Conservation (phyloP, 2,888 invertebrate species). For the Scaptodrosophila latifasciaeformis region DNA sequence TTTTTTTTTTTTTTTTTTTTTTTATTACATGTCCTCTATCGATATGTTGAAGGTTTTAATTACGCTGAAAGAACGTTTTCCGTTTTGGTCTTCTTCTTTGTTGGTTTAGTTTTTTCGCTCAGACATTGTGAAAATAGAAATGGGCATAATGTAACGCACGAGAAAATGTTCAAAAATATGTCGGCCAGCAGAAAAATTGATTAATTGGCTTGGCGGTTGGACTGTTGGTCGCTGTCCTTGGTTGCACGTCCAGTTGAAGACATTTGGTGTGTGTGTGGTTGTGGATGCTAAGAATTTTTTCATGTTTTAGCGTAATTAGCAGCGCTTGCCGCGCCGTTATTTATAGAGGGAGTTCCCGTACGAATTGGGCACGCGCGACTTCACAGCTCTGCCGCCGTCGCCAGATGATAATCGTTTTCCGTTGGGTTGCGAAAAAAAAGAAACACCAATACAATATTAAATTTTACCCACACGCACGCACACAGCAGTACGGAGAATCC, state of each 20-base stretch:
- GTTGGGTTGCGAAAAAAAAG: constrained; percentile 4
- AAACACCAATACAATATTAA: background rate
- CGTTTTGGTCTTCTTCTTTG: constrained; percentile 3
- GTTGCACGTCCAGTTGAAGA: background rate
- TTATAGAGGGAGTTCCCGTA: constrained; percentile 37
- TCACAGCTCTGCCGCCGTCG: constrained; percentile 8
- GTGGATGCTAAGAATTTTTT: constrained; percentile 32
- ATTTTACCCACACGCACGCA: background rate
- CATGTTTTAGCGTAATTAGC: constrained; percentile 67
- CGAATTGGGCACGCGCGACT: background rate
- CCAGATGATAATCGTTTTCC: constrained; percentile 60
- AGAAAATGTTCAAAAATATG: constrained; percentile 43
- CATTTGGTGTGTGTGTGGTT: constrained; percentile 6
- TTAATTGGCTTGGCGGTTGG: constrained; percentile 46
- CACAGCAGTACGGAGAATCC: too few relatives aligned
- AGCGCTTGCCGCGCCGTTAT: constrained; percentile 47
- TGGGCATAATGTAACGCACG: background rate
- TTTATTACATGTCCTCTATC: background rate
- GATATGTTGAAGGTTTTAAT: constrained; percentile 3
- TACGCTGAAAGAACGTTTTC: background rate
- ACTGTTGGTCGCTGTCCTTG: constrained; percentile 2
- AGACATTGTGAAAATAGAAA: background rate
- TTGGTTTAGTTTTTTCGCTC: background rate
- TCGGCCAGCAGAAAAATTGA: constrained; percentile 66
- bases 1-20: background rate